Evolutionary conservation across 1,140 invertebrate genomes (phyloP).

Genomic region (Papilio xuthus): DNA sequence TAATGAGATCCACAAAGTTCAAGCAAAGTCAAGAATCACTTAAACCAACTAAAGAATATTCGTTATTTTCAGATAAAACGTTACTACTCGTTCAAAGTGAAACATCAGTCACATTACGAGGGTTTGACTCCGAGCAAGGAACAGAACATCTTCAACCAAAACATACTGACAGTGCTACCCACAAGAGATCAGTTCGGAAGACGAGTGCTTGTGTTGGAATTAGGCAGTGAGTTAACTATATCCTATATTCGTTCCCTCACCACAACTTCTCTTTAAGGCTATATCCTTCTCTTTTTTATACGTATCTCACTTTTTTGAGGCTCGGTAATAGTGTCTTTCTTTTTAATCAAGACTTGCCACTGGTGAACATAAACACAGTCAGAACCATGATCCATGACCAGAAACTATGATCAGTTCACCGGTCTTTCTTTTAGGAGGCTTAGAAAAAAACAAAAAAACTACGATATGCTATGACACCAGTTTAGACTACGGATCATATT

Average conservation of each 20-base stretch:
- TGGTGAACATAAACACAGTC: no score
- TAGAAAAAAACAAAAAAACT: no score
- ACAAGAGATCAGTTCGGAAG: constrained; percentile 88
- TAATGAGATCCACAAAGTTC: not conserved
- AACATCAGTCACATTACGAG: constrained; percentile 88
- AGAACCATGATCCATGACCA: no score
- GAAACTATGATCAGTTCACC: no score
- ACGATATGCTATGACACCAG: no score
- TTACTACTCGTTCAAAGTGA: constrained; percentile 90
- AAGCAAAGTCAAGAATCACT: not conserved
- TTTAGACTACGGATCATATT: no score
- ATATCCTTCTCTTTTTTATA: no score
- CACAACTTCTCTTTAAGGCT: no score
- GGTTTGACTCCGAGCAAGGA: constrained; percentile 86
- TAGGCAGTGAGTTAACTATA: constrained; percentile 86
- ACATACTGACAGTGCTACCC: constrained; percentile 89
- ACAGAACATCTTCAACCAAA: constrained; percentile 89
- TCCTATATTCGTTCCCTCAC: not conserved
- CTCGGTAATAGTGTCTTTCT: no score
- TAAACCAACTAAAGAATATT: not conserved
- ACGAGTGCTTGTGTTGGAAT: constrained; percentile 88
- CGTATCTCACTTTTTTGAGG: no score
- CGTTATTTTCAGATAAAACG: constrained; percentile 85
- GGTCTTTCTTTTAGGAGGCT: no score
- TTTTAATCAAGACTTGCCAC: no score